Evolutionary conservation across 2,888 invertebrate genomes (phyloP).

Genomic region (Drosophila dives): DNA sequence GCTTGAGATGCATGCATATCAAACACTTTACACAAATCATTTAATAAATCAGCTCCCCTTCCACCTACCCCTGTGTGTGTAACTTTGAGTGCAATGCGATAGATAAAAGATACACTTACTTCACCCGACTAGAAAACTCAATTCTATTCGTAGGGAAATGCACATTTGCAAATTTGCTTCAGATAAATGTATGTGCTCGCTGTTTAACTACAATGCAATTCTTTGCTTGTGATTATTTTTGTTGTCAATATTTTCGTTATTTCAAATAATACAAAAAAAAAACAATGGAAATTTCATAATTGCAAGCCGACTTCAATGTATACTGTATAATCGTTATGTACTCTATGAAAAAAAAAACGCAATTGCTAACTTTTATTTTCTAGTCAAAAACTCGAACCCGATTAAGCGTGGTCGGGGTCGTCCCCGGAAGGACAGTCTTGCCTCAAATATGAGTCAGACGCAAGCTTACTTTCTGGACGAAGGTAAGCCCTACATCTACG

Average conservation of each 20-base stretch:
- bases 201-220: constrained; percentile 36
- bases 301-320: constrained; percentile 57
- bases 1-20: constrained; percentile 18
- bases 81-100: constrained; percentile 4
- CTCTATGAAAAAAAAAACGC: constrained; percentile 34
- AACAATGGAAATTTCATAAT: constrained; percentile 25
- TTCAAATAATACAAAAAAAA: constrained; percentile 14
- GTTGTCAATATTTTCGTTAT: constrained; percentile 24
- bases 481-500: constrained; percentile 86
- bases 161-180: constrained; percentile 36
- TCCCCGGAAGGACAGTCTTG: constrained; percentile 86
- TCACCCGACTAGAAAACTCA: constrained; percentile 5
- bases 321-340: constrained; percentile 31
- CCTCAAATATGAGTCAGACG: constrained; percentile 85
- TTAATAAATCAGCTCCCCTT: background rate
- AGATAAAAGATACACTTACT: constrained; percentile 13
- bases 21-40: background rate
- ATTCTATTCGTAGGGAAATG: constrained; percentile 5
- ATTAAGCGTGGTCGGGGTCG: constrained; percentile 88
- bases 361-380: constrained; percentile 73
- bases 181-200: constrained; percentile 38
- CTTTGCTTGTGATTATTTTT: constrained; percentile 37
- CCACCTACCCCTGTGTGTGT: constrained; percentile 7
- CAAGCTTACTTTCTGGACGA: constrained; percentile 91
- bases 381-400: constrained; percentile 84